These are phyloP conservation scores for Thaumetopoea pityocampa DNA, from an alignment of 1,140 invertebrate genomes.

Conservation along the genomic window DNA sequence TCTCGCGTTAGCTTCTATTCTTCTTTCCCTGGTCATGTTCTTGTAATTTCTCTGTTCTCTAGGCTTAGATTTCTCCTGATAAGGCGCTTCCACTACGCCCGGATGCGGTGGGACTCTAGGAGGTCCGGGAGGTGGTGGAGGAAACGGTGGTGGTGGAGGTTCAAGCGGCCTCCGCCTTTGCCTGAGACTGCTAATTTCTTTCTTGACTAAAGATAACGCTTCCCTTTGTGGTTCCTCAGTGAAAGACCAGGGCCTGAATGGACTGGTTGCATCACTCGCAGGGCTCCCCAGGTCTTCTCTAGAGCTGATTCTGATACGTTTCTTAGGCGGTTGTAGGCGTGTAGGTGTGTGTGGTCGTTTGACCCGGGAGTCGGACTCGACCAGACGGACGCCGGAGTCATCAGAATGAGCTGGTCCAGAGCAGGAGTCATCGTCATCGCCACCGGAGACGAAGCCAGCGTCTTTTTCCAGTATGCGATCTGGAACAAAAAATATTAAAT, in stretches of 20 bases:
- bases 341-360: conserved; percentile 86
- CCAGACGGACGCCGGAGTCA: conserved; percentile 84
- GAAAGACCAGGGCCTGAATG: conserved; percentile 65
- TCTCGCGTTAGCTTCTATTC: conserved; percentile 95
- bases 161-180: conserved; percentile 51
- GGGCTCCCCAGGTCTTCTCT: conserved; percentile 54
- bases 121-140: conserved; percentile 38
- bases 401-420: conserved; percentile 83
- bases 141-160: conserved; percentile 34
- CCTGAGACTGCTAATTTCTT: conserved; percentile 52
- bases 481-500: conserved; percentile 49
- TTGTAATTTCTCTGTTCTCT: conserved; percentile 93
- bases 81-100: conserved; percentile 57
- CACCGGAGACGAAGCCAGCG: conserved; percentile 84
- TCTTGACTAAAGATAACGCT: conserved; percentile 53
- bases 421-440: conserved; percentile 81
- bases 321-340: conserved; percentile 81
- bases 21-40: conserved; percentile 93
- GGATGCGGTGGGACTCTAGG: conserved; percentile 77
- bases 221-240: conserved; percentile 67
- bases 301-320: conserved; percentile 78
- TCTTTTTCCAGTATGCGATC: conserved; percentile 78
- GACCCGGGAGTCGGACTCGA: conserved; percentile 78
- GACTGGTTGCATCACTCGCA: conserved; percentile 52
- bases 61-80: conserved; percentile 51